Base-by-base conservation (phyloP, 2,797 vertebrate species). In the Spondyliosoma cantharus region DNA sequence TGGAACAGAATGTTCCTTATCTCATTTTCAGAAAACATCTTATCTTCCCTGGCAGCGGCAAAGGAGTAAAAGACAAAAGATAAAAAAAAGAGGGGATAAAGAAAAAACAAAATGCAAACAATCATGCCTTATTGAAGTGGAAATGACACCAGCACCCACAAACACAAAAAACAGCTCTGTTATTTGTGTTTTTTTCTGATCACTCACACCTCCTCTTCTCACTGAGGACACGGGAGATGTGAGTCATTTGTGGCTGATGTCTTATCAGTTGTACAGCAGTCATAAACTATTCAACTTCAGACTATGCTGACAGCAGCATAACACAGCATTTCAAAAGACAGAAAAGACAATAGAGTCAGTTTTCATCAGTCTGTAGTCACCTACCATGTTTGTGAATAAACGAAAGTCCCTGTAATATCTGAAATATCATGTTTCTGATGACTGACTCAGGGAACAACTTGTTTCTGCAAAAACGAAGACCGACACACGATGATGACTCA, bases 301-400 rank as follows among this genome's bases (percentile, higher is more conserved):
- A 29, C 37, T 1, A 54, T 24, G 63, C 53, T 53, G 61, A 20
- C 61, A 61, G 57, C 25, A 59, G 57, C 15, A 79, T 50, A 50
- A 75, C 45, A 53, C 69, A 24, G 59, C 49, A 6, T 78, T 66
- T 53, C 24, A 63, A 6, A 5, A 49, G 50, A 76, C 43, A 68
- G 27, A 56, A 57, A 73, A 74, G 54, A 61, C 5, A 22, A 7
- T 19, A 59, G 48, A 45, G 24, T 58, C 59, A 0, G 24, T 58
- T 73, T 57, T 19, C 15, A 59, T 68, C 54, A 27, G n/a, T 69
- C 70, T 76, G 37, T 56, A 69, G 20, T 66, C 88, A 96, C 95
- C 89, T 96, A 96, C 96, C 97, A n/a, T 97, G 95, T 87, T 96
- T 96, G 90, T 97, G 97, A 93, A 97, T 97, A 93, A 97, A 97